Base-by-base conservation (phyloP, 2,113 vertebrate species). In the Bos indicus region DNA sequence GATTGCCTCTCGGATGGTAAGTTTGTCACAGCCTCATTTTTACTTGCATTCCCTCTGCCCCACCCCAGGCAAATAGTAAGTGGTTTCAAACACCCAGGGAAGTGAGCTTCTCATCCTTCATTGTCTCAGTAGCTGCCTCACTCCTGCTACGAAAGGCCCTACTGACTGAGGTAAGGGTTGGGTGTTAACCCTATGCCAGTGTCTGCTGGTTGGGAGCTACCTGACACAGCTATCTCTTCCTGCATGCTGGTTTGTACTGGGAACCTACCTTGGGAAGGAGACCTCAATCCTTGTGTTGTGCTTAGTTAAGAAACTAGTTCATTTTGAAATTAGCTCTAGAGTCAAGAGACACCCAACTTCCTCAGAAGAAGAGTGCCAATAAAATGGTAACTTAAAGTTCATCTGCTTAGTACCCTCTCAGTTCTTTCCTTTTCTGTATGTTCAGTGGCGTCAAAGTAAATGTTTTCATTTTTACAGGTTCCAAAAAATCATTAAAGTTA, bases 401-500 rank as follows among this genome's bases (percentile, higher is more conserved):
- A 77, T 88, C 19, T 81, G 17, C 46, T 88, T 33, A 83, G 36
- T 81, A 43, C 17, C 51, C 93, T 71, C 74, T 78, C 33, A 46
- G 57, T 89, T 90, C 54, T 95, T 21, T 90, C 59, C 43, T 92
- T 40, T 78, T 60, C 28, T 93, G 40, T 81, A 51, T 82, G 59
- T 71, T 92, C 81, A 86, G 8, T 94, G 90, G 84, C 88, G 74
- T 97, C 91, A 80, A 87, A 97, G 88, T 52, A 96, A 88, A 77
- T 46, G 30, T 36, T 48, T 40, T 87, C 28, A 43, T 30, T 96
- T 87, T 88, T 86, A 56, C 60, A 92, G n/a, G 86, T 74, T 94
- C 91, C 85, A 51, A 96, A 96, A 97, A 97, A 94, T 95, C 30
- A 86, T 74, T 87, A 48, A 95, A 74, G 54, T 86, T 88, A 67